Evolutionary conservation across 1,140 invertebrate genomes (phyloP).

Genomic region (Drosophila watanabei): DNA sequence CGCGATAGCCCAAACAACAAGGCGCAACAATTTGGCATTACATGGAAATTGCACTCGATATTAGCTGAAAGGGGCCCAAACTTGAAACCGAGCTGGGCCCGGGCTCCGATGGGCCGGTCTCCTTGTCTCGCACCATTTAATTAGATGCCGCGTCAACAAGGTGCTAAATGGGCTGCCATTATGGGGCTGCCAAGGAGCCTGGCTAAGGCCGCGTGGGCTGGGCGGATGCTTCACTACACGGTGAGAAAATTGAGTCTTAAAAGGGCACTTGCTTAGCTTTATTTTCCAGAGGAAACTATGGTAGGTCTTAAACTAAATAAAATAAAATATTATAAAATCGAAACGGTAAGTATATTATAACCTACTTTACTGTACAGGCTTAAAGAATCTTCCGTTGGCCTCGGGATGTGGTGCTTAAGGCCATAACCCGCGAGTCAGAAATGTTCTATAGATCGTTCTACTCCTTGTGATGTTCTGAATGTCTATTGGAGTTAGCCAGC

Average conservation of each 20-base stretch:
- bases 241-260: neutral
- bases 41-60: constrained; percentile 74
- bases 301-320: neutral
- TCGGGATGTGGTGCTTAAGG: too few species aligned
- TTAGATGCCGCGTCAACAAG: constrained; percentile 84
- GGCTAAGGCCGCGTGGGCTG: constrained; percentile 55
- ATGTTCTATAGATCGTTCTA: neutral
- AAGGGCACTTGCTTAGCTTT: neutral
- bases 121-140: constrained; percentile 65
- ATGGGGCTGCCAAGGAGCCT: constrained; percentile 28
- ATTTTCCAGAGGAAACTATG: neutral
- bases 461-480: neutral
- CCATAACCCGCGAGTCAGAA: neutral
- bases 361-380: too few species aligned
- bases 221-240: constrained; percentile 17
- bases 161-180: constrained; percentile 81
- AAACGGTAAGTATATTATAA: too few species aligned
- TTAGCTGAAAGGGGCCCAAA: constrained; percentile 48
- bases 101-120: constrained; percentile 27
- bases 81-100: constrained; percentile 15
- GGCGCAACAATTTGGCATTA: constrained; percentile 81
- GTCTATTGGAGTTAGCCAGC: neutral
- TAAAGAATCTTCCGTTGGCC: too few species aligned
- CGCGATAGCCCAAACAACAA: constrained; percentile 53
- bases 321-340: neutral